Evolutionary conservation across 2,113 vertebrate species (phyloP).

Genomic region (Myrmecobius fasciatus): DNA sequence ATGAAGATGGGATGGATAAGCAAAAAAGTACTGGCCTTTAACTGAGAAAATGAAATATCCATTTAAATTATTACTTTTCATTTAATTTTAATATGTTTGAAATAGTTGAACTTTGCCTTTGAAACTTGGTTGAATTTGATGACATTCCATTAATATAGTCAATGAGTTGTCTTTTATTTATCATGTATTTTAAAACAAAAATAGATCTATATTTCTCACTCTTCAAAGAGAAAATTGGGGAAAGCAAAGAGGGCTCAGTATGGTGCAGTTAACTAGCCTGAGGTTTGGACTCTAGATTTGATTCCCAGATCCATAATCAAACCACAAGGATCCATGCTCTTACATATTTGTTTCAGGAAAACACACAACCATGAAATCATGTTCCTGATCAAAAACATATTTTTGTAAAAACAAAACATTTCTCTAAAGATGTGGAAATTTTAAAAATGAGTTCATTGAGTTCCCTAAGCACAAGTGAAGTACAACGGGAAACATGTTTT

Average conservation of each 20-base stretch:
- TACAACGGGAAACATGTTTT: constrained; percentile 54
- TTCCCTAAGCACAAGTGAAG: constrained; percentile 50
- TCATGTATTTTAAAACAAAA: background rate
- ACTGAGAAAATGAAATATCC: background rate
- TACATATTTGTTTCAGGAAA: constrained; percentile 62
- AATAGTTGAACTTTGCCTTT: background rate
- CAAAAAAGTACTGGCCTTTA: constrained; percentile 2
- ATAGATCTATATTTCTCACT: background rate
- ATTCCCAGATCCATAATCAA: background rate
- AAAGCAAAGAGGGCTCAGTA: background rate
- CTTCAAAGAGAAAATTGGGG: constrained; percentile 13
- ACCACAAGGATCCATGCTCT: background rate
- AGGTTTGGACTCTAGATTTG: background rate
- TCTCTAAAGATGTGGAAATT: constrained; percentile 38
- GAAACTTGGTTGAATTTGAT: constrained; percentile 7
- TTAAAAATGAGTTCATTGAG: constrained; percentile 65
- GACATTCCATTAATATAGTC: background rate
- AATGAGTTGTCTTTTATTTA: background rate
- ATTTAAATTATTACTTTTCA: constrained; percentile 3
- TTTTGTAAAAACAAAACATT: constrained; percentile 65
- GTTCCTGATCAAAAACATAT: constrained; percentile 71
- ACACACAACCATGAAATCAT: constrained; percentile 53
- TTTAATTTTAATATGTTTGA: background rate
- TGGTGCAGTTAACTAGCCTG: background rate
- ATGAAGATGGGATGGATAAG: background rate